Evolutionary conservation across 2,113 vertebrate genomes (phyloP), one percentile per base, ranked within the genome.

Genomic region (Isurus oxyrinchus): DNA sequence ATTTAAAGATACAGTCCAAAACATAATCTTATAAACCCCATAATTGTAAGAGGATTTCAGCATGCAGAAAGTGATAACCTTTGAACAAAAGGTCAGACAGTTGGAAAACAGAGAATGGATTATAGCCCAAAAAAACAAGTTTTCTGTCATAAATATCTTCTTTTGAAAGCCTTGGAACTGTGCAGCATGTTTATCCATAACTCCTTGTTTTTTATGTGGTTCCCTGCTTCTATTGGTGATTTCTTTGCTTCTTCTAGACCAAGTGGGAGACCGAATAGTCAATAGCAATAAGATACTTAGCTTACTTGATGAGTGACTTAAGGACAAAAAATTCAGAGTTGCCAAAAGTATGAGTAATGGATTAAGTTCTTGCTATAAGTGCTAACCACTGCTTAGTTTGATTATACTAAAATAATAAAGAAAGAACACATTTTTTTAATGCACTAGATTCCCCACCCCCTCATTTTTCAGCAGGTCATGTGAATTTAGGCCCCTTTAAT

Each of bases 331-430:
- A 63, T 3, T 66, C 90, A 63, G 16, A 63, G 90, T 94, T 94
- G 90, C 90, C 90, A 94, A 94, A 59, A 94, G 61, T 94, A 66
- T 94, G 90, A 94, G 59, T 94, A 94, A 94, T 94, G 90, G 90
- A 94, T 63, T 94, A 40, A 63, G n/a, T n/a, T 66, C 90, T 94
- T 94, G 90, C 35, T 94, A 2, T 94, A 63, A 40, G 57, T 94
- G 90, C 90, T 94, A 63, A 94, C 57, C 59, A 63, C 90, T 63
- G 90, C 31, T 40, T 63, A 63, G 59, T 40, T 94, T 94, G 81
- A 59, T 94, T 66, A 40, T 94, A n/a, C 90, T 63, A 94, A 63
- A 94, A 94, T 94, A 94, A 94, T 94, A 94, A 63, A 94, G 59
- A 63, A 94, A 49, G 57, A 10, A 94, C n/a, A n/a, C 35, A 90